Conservation (phyloP, 2,797 vertebrate genomes). For the Acrossocheilus wenchowensis region DNA sequence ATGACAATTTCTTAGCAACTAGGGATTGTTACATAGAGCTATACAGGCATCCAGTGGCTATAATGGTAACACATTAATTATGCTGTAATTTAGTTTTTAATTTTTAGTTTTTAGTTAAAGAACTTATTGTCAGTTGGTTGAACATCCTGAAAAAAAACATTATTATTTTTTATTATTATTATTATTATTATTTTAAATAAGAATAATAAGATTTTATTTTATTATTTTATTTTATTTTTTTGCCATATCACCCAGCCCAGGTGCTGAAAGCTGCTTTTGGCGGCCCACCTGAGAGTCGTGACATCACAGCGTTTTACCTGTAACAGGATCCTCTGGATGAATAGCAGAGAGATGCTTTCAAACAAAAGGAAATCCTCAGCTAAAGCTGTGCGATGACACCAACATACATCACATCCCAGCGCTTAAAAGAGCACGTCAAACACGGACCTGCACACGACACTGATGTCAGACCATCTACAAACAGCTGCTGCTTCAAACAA, state of each 20-base stretch:
- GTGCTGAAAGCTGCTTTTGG: conserved; percentile 43
- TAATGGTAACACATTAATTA: too few species aligned
- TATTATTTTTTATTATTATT: too few species aligned
- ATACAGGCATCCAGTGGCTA: too few species aligned
- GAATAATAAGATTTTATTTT: too few species aligned
- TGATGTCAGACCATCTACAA: not conserved
- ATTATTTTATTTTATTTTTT: not conserved
- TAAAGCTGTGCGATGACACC: not conserved
- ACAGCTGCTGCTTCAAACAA: too few species aligned
- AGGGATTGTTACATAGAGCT: too few species aligned
- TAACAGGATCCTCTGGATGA: conserved; percentile 45
- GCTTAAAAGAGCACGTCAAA: not conserved
- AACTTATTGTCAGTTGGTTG: too few species aligned
- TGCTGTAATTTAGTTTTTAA: too few species aligned
- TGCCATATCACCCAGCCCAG: not conserved
- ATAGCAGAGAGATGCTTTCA: conserved; percentile 29
- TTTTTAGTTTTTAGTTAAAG: too few species aligned
- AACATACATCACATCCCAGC: conserved; percentile 18
- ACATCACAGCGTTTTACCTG: conserved; percentile 35
- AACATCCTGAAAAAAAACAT: too few species aligned
- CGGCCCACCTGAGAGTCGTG: conserved; percentile 50
- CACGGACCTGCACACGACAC: not conserved
- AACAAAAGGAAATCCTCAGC: conserved; percentile 32
- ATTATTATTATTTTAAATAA: too few species aligned
- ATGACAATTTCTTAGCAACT: too few species aligned